Evolutionary conservation across 2,797 vertebrate species (phyloP), one percentile per base, ranked within the genome.

Genomic region (Pangasius krempfi): DNA sequence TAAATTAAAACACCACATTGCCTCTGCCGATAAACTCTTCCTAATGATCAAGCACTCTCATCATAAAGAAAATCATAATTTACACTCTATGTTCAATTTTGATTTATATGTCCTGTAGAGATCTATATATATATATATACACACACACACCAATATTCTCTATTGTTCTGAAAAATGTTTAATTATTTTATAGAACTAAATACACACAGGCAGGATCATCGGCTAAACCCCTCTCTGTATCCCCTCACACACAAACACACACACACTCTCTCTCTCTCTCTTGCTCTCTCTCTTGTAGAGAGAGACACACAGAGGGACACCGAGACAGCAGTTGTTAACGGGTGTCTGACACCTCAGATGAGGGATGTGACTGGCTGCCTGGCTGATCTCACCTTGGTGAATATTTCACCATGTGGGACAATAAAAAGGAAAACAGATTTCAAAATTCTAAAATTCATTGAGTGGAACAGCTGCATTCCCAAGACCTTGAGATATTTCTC

Each of bases 391-490:
- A 96, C 95, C 95, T 95, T 96, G 95, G 88, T 92, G 93, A 93
- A 94, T 95, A 95, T 95, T 95, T 95, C 93, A 95, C 94, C 94
- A 92, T 92, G 82, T 90, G 93, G 94, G 93, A 95, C 94, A 93
- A 95, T 96, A 95, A 96, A 96, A 96, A 93, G 93, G 93, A 95
- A 95, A 96, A 95, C 94, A 95, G 95, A 94, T 96, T 96, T 94
- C 91, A 94, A 92, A 94, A 95, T 95, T 95, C 93, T 93, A 93
- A 94, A 95, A 96, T 96, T 95, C 95, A 96, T 95, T 95, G 95
- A 95, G 93, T 96, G 95, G 95, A 96, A 96, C 95, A 94, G 95
- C 95, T 95, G 95, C 95, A 95, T 95, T 95, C 95, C 94, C 95
- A 95, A 94, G 94, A 95, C 95, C 94, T 95, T 95, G 95, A 95